Evolutionary conservation across 2,797 vertebrate genomes (phyloP).

Genomic region (Leptoclinus maculatus): DNA sequence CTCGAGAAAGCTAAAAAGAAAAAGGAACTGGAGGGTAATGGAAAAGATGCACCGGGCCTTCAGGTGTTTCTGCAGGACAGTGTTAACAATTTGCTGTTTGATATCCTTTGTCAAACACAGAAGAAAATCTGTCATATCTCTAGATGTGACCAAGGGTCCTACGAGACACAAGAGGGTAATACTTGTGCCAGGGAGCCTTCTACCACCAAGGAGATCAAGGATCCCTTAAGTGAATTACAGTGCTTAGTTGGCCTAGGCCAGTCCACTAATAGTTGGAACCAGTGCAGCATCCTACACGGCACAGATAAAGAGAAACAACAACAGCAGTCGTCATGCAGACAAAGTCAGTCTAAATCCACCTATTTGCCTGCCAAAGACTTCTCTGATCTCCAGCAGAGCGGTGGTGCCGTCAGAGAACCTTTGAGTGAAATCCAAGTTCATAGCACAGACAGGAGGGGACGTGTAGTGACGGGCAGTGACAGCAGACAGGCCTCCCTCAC

Average conservation of each 20-base stretch:
- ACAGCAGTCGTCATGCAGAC: conserved; percentile 56
- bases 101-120: conserved; percentile 89
- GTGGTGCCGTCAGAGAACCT: conserved; percentile 58
- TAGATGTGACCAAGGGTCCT: conserved; percentile 76
- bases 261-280: conserved; percentile 61
- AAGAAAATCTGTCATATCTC: conserved; percentile 90
- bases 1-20: conserved; percentile 89
- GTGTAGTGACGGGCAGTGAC: conserved; percentile 72
- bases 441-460: conserved; percentile 68
- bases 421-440: conserved; percentile 77
- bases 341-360: conserved; percentile 63
- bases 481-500: conserved; percentile 59
- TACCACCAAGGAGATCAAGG: conserved; percentile 67
- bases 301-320: conserved; percentile 78
- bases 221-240: conserved; percentile 66
- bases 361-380: conserved; percentile 73
- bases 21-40: conserved; percentile 76
- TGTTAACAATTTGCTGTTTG: conserved; percentile 90
- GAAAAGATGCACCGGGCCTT: conserved; percentile 76
- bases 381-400: conserved; percentile 70
- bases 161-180: conserved; percentile 69
- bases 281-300: conserved; percentile 45
- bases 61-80: conserved; percentile 87
- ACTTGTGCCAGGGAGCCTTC: conserved; percentile 58
- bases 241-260: conserved; percentile 63